Evolutionary conservation across 2,888 invertebrate genomes (phyloP).

Genomic region (Phortica magna): DNA sequence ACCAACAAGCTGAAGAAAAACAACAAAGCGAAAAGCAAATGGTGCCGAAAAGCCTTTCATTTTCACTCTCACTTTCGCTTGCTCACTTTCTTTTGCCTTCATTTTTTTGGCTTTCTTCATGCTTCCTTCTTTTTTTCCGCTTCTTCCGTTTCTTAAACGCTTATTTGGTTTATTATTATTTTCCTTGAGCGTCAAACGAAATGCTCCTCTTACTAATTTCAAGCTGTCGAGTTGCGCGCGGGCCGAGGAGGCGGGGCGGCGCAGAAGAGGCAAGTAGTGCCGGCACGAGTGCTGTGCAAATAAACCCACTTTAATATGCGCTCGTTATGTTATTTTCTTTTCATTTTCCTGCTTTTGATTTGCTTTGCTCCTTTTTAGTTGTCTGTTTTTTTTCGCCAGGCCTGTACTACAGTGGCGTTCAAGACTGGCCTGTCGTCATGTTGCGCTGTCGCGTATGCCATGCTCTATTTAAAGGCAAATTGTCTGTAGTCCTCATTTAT

Average conservation of each 20-base stretch:
- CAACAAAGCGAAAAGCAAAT: neutral
- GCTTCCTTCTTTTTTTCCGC: neutral
- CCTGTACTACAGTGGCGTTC: constrained; percentile 15
- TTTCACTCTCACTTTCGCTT: constrained; percentile 17
- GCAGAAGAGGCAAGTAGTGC: constrained; percentile 51
- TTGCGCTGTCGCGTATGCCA: constrained; percentile 50
- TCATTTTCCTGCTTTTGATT: constrained; percentile 67
- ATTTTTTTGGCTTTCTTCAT: constrained; percentile 6
- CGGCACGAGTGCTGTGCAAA: constrained; percentile 67
- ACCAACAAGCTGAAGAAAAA: constrained; percentile 36
- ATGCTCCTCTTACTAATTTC: neutral
- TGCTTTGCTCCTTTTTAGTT: constrained; percentile 39
- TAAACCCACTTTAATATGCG: constrained; percentile 72
- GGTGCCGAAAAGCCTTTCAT: neutral
- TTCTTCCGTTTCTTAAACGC: neutral
- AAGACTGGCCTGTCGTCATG: neutral
- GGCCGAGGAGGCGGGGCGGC: neutral
- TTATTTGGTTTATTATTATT: neutral
- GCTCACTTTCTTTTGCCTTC: neutral
- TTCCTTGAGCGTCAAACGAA: constrained; percentile 1
- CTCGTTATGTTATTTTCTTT: constrained; percentile 72
- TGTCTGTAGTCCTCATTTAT: constrained; percentile 66
- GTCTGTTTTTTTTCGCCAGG: neutral
- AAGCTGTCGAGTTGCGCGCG: no score
- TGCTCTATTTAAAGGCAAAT: constrained; percentile 72